Conservation (phyloP, 2,888 invertebrate genomes). For the Zelleria hepariella region DNA sequence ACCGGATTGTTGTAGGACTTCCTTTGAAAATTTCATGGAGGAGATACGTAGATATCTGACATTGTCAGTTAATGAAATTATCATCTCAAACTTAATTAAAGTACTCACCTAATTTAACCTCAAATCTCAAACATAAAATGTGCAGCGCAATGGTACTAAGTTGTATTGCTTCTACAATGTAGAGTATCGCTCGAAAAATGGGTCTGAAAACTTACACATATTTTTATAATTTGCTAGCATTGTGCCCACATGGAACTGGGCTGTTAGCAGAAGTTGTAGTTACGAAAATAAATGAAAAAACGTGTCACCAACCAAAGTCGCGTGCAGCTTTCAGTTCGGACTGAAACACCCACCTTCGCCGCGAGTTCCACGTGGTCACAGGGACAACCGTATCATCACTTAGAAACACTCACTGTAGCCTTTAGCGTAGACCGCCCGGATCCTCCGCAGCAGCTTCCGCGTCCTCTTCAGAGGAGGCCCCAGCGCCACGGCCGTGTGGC, state of each 20-base stretch:
- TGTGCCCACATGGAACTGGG: slow-evolving; percentile 4
- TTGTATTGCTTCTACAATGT: too few relatives aligned
- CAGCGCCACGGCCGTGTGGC: slow-evolving; percentile 58
- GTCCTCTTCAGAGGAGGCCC: slow-evolving; percentile 62
- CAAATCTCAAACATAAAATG: too few relatives aligned
- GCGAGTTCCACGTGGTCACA: slow-evolving; percentile 27
- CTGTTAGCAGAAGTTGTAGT: neutral
- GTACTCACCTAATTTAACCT: too few relatives aligned
- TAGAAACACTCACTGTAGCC: slow-evolving; percentile 63
- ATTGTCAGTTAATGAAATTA: too few relatives aligned
- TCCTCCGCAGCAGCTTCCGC: slow-evolving; percentile 52
- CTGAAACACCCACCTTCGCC: neutral
- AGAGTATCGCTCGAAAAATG: too few relatives aligned
- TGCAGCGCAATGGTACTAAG: too few relatives aligned
- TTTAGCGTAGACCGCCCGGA: slow-evolving; percentile 62
- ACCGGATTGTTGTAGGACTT: too few relatives aligned
- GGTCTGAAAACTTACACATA: neutral
- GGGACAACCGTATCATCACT: slow-evolving; percentile 25
- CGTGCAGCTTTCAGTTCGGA: neutral
- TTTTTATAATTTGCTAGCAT: slow-evolving; percentile 2
- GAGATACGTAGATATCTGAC: too few relatives aligned
- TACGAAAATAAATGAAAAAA: neutral
- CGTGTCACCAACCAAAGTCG: neutral
- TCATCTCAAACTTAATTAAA: too few relatives aligned
- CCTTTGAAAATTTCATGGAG: too few relatives aligned